Evolutionary conservation across 2,113 vertebrate genomes (phyloP).

Genomic region (Nycticorax nycticorax): DNA sequence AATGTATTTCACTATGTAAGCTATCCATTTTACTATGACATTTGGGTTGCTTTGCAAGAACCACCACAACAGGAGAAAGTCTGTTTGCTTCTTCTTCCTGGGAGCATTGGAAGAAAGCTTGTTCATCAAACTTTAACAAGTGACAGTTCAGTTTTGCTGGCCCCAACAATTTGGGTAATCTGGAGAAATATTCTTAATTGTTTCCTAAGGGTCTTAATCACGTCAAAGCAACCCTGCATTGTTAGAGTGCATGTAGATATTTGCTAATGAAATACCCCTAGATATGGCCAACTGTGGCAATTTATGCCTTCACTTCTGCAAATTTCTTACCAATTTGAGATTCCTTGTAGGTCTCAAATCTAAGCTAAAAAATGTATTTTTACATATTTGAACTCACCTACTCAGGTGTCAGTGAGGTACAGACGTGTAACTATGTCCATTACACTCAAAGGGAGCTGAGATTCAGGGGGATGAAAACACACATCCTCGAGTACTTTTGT

Average conservation of each 20-base stretch:
- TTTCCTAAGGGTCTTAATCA: background rate
- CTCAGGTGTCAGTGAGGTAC: background rate
- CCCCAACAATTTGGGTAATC: background rate
- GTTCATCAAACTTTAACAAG: background rate
- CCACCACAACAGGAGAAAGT: background rate
- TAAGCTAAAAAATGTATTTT: background rate
- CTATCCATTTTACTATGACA: background rate
- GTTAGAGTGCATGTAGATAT: background rate
- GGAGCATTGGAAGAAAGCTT: background rate
- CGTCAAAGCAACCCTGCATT: background rate
- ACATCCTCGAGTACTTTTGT: background rate
- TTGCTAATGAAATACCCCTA: background rate
- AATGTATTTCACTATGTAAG: background rate
- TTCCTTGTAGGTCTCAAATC: background rate
- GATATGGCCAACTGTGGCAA: background rate
- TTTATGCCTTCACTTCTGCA: background rate
- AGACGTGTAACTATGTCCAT: background rate
- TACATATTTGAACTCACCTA: background rate
- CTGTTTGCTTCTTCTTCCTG: background rate
- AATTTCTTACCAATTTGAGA: background rate
- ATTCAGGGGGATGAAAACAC: background rate
- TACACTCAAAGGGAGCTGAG: background rate
- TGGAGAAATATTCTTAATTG: background rate
- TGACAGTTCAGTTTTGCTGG: background rate
- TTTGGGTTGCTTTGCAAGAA: background rate